Evolutionary conservation across 2,113 vertebrate genomes (phyloP), one percentile per base, ranked within the genome.

Genomic region (Rhynchopsitta pachyrhyncha): DNA sequence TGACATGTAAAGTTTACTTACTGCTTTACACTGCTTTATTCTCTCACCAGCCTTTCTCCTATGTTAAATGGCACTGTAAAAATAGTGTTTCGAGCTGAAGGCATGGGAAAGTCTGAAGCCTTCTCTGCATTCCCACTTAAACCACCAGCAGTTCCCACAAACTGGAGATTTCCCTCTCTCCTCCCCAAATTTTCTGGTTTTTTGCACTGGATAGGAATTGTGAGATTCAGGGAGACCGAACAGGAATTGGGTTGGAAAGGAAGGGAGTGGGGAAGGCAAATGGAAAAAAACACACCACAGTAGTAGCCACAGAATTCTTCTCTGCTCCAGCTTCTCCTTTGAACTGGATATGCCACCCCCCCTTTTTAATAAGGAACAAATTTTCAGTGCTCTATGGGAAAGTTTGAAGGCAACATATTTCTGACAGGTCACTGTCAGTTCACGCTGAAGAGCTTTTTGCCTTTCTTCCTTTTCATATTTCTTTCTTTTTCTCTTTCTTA

Each of bases 111-210:
- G 42, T 93, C 95, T 74, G n/a, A 78, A 91, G 49, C 57, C 57
- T 31, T 88, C 75, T 79, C 79, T 92, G 57, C 55, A 70, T 95
- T 97, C 95, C 95, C 94, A 75, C 81, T 96, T 70, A 96, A 81
- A 81, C 49, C 84, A 87, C 73, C 79, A 94, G n/a, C 66, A 70
- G 92, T 97, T 97, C 95, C 97, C 97, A 97, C 95, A 97, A 97
- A 96, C 82, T 82, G 49, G 89, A 96, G 94, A 93, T 95, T 97
- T 93, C 86, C 91, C 93, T 94, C 88, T 82, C 71, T 88, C 86
- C 88, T 55, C 79, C 53, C 39, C 2, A n/a, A 7, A 10, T 90
- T 93, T 76, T 46, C 17, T 77, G n/a, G 46, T 25, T 12, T 75
- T 49, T 50, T 81, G 22, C 28, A 5, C n/a, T 75, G 87, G 79